Conservation (phyloP, 30 jellyfish, hydroid and myxozoan species). For the Sanderia malayensis region DNA sequence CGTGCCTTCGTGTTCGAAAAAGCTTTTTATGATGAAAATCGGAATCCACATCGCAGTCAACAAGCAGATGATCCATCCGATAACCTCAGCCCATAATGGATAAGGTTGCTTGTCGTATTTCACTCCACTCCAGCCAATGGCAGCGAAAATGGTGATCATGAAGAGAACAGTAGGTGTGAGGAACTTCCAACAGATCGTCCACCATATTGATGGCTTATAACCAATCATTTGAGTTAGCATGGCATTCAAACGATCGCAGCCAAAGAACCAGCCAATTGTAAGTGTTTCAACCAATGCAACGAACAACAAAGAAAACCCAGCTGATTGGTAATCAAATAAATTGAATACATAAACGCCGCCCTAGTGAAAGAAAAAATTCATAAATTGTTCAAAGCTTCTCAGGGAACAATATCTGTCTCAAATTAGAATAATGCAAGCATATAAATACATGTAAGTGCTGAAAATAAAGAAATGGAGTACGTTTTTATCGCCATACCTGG, state of each 20-base stretch:
- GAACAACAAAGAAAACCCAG: conserved; percentile 78
- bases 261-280: conserved; percentile 90
- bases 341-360: conserved; percentile 87
- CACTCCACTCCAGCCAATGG: conserved; percentile 69
- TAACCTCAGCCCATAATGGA: conserved; percentile 85
- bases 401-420: no score
- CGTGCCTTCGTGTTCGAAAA: conserved; percentile 37
- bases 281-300: conserved; percentile 76
- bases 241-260: conserved; percentile 73
- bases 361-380: conserved; percentile 33
- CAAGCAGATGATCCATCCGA: conserved; percentile 76
- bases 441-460: no score
- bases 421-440: no score
- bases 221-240: conserved; percentile 83
- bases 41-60: conserved; percentile 73
- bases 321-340: conserved; percentile 78
- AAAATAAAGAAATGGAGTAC: conserved; percentile 68
- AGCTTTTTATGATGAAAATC: conserved; percentile 46
- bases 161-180: conserved; percentile 68
- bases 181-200: conserved; percentile 90
- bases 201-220: conserved; percentile 75
- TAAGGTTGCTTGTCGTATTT: conserved; percentile 49
- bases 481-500: conserved; percentile 91
- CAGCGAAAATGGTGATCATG: conserved; percentile 48
- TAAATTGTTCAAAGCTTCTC: no score